Evolutionary conservation across 2,888 invertebrate species (phyloP).

Genomic region (Drosophila paranaensis): DNA sequence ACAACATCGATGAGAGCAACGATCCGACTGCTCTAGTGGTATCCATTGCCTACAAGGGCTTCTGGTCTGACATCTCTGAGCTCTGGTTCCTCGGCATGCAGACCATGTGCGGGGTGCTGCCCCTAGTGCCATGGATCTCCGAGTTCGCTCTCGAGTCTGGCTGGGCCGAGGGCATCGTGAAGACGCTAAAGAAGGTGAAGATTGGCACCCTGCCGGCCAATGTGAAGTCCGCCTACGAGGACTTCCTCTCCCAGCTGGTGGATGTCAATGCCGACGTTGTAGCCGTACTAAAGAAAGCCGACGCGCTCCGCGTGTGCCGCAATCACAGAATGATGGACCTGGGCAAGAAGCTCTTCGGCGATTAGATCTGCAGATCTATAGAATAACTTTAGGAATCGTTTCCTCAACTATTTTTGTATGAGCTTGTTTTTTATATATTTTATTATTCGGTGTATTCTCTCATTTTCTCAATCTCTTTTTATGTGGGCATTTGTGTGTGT

Average conservation of each 20-base stretch:
- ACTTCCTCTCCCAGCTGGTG: slow-evolving; percentile 93
- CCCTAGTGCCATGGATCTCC: slow-evolving; percentile 94
- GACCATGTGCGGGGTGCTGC: slow-evolving; percentile 93
- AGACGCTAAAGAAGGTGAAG: slow-evolving; percentile 92
- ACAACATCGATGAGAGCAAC: slow-evolving; percentile 94
- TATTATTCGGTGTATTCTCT: slow-evolving; percentile 37
- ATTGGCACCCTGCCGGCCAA: slow-evolving; percentile 92
- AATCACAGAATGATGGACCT: slow-evolving; percentile 95
- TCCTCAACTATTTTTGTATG: slow-evolving; percentile 54
- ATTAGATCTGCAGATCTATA: slow-evolving; percentile 85
- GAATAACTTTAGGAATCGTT: slow-evolving; percentile 30
- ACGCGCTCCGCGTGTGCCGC: slow-evolving; percentile 92
- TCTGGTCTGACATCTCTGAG: slow-evolving; percentile 95
- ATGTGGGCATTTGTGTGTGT: slow-evolving; percentile 58
- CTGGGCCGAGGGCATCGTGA: slow-evolving; percentile 95
- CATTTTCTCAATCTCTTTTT: slow-evolving; percentile 1
- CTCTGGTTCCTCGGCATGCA: slow-evolving; percentile 98
- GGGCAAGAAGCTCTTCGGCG: slow-evolving; percentile 94
- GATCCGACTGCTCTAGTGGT: slow-evolving; percentile 93
- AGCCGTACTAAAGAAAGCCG: slow-evolving; percentile 91
- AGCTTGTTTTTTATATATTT: slow-evolving; percentile 29
- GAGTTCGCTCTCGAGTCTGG: slow-evolving; percentile 96
- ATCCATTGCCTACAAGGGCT: slow-evolving; percentile 93
- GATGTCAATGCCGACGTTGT: slow-evolving; percentile 91
- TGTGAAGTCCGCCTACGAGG: slow-evolving; percentile 95